These are phyloP conservation scores for Lasius platythorax DNA, from an alignment of 2,888 invertebrate genomes.

Conservation along the genomic window DNA sequence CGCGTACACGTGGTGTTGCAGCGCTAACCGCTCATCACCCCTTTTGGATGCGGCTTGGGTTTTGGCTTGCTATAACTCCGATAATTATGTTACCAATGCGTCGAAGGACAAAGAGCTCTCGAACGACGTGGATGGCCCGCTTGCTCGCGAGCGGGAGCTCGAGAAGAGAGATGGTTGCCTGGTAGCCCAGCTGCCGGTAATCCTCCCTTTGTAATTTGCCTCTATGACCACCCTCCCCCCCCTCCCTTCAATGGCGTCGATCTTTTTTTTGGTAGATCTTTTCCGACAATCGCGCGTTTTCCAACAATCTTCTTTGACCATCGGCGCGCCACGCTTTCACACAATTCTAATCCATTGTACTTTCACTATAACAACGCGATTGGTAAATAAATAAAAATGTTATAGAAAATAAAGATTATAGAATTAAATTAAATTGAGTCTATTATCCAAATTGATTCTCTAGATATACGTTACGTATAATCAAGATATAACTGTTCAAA, in stretches of 20 bases:
- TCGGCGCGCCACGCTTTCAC: neutral
- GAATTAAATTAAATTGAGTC: neutral
- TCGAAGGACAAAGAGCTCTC: constrained; percentile 85
- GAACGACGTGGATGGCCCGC: constrained; percentile 77
- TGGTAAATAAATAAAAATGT: neutral
- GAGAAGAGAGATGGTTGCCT: constrained; percentile 80
- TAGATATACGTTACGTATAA: neutral
- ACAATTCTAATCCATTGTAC: neutral
- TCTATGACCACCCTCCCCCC: constrained; percentile 82
- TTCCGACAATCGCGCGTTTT: neutral
- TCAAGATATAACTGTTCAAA: neutral
- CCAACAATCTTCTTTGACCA: neutral
- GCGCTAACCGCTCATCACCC: constrained; percentile 77
- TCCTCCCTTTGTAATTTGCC: constrained; percentile 86
- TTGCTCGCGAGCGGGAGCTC: constrained; percentile 77
- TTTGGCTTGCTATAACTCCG: constrained; percentile 85
- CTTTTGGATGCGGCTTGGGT: constrained; percentile 79
- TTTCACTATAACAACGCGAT: neutral
- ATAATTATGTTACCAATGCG: constrained; percentile 86
- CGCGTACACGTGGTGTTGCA: constrained; percentile 64
- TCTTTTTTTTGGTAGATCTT: constrained; percentile 41
- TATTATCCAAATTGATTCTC: neutral
- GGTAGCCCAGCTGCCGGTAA: constrained; percentile 86
- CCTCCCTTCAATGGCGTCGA: constrained; percentile 82
- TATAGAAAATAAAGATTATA: neutral